These are phyloP conservation scores for Indri indri DNA, from an alignment of 2,113 vertebrate genomes.

Conservation along the genomic window DNA sequence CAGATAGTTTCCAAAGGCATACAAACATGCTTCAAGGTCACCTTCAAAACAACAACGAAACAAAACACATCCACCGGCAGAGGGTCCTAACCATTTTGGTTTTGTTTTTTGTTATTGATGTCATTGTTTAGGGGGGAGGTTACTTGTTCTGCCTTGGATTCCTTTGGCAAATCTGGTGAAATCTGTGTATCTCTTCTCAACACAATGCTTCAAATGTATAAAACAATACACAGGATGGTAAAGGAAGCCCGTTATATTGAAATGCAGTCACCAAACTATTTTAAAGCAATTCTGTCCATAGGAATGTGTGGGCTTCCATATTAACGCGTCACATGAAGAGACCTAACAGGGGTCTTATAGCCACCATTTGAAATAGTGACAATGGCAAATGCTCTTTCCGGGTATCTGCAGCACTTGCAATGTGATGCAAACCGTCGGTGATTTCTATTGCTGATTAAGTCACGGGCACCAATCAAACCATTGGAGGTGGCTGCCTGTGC, in stretches of 20 bases:
- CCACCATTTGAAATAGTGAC: not conserved
- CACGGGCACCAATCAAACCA: accelerated
- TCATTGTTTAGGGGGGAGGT: not conserved
- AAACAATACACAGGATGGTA: not conserved
- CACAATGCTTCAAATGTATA: not conserved
- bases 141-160: not conserved
- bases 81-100: not conserved
- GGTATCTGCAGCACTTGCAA: not conserved
- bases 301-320: not conserved
- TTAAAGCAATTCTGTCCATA: not conserved
- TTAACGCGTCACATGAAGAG: accelerated
- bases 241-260: not conserved
- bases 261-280: not conserved
- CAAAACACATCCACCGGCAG: accelerated
- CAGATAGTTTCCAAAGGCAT: not conserved
- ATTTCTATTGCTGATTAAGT: not conserved
- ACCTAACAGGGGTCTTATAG: not conserved
- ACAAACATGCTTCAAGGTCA: accelerated
- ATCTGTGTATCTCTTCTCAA: not conserved
- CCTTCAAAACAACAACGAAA: not conserved
- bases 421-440: accelerated
- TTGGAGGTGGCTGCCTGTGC: not conserved
- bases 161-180: not conserved
- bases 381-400: accelerated
- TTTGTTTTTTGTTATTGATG: not conserved